Percentiles rank a stretch among this genome's conserved stretches.
Conservation (phyloP, 2,797 vertebrate species). For the Acanthiza pusilla region DNA sequence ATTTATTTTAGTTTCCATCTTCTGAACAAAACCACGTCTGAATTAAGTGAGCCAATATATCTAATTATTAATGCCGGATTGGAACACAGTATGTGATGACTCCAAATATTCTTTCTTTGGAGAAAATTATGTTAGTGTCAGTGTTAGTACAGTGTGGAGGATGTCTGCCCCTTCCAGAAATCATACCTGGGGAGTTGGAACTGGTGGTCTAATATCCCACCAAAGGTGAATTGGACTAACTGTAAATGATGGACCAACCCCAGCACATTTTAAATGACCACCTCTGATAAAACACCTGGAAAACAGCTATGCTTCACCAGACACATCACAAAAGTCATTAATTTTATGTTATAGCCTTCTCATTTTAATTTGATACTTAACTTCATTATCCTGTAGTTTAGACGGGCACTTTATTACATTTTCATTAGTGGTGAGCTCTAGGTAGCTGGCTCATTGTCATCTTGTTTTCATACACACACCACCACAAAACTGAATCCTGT, state of each 20-base stretch:
- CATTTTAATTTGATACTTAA: neutral
- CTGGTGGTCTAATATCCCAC: neutral
- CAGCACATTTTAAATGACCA: neutral
- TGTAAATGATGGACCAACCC: neutral
- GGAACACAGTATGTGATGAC: neutral
- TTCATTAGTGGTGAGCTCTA: neutral
- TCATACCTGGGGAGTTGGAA: neutral
- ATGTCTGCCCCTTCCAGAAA: neutral
- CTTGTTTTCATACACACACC: neutral
- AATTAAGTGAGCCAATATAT: neutral
- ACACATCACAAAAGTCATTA: neutral
- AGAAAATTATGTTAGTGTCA: neutral
- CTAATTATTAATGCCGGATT: neutral
- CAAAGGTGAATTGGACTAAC: neutral
- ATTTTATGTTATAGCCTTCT: neutral
- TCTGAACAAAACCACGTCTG: neutral
- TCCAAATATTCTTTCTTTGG: neutral
- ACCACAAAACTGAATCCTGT: neutral
- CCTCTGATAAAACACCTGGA: neutral
- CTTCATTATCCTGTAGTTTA: neutral
- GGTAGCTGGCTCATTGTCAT: neutral
- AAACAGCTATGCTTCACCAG: neutral
- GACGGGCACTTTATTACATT: neutral
- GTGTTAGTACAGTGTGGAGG: neutral
- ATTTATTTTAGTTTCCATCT: conserved; percentile 39